Conservation (phyloP, 2,888 invertebrate genomes). For the Scaptomyza flava region DNA sequence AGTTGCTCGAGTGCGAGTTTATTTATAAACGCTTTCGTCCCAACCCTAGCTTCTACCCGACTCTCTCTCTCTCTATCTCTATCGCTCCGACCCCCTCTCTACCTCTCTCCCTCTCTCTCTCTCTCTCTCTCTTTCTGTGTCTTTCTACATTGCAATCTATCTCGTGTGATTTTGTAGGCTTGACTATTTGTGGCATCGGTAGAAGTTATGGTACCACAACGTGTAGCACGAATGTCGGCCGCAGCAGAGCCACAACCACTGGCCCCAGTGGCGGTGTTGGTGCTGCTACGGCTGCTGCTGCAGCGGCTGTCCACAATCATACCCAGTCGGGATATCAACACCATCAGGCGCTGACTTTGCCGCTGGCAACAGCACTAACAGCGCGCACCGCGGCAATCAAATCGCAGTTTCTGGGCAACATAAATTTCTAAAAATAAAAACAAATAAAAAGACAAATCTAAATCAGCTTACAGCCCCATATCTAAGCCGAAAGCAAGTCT, state of each 20-base stretch:
- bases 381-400: conserved; percentile 84
- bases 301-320: conserved; percentile 71
- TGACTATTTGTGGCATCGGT: conserved; percentile 85
- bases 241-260: conserved; percentile 74
- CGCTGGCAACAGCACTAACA: conserved; percentile 83
- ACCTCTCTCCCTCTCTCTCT: conserved; percentile 10
- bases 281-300: conserved; percentile 61
- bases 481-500: conserved; percentile 30
- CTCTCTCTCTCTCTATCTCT: conserved; percentile 19
- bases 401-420: conserved; percentile 84
- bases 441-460: neutral
- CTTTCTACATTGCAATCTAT: conserved; percentile 60
- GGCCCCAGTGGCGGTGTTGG: conserved; percentile 68
- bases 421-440: conserved; percentile 80
- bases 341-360: conserved; percentile 82
- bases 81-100: conserved; percentile 13
- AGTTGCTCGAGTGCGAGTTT: conserved; percentile 36
- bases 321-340: conserved; percentile 81
- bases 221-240: conserved; percentile 82
- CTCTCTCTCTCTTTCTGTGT: conserved; percentile 31
- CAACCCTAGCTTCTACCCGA: conserved; percentile 43
- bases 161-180: conserved; percentile 83
- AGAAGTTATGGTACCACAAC: conserved; percentile 83
- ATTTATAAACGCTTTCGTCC: conserved; percentile 43
- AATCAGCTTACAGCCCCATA: conserved; percentile 9